Evolutionary conservation across 1,140 invertebrate species (phyloP), one percentile per base, ranked within the genome.

Genomic region (Saccostrea glomerata): DNA sequence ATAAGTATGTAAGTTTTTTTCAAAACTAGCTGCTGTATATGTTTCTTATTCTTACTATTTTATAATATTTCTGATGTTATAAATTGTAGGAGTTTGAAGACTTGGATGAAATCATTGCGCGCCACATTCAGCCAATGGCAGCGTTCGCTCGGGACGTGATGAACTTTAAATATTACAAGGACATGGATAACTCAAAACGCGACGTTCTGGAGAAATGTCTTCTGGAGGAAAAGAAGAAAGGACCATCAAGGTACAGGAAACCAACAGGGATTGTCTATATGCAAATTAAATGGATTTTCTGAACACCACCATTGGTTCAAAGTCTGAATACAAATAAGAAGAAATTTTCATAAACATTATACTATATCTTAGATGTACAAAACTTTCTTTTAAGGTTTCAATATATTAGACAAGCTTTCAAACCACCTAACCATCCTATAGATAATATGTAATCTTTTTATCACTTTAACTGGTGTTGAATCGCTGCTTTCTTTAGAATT

Each of bases 31-130:
- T n/a, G n/a, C n/a, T n/a, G n/a, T n/a, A n/a, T n/a, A n/a, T n/a
- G 40, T 0, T 20, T 56, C 13, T n/a, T 40, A 25, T 63, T 11
- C 30, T 30, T 13, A 40, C 23, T 36, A 82, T 82, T 36, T 82
- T 77, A n/a, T 86, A 4, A 82, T 40, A 23, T 54, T 36, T 89
- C 1, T 47, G 47, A 47, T 47, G 47, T 47, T 47, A 47, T 47
- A 47, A 47, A 47, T 91, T 94, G 30, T 88, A 96, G 92, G 98
- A 99, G 92, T 99, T 98, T 95, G 99, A 99, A 96, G 99, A 99
- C 95, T 95, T 99, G 20, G 99, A 99, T 95, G 99, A 99, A 97
- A 99, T 99, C 82, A 98, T 99, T 60, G 98, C 99, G 0, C 96
- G 98, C 15, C 97, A 99, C 95, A 97, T 99, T 7, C 98, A 98